phyloP scores from a whole-genome alignment of 2,797 vertebrate genomes.

The Varecia variegata region DNA sequence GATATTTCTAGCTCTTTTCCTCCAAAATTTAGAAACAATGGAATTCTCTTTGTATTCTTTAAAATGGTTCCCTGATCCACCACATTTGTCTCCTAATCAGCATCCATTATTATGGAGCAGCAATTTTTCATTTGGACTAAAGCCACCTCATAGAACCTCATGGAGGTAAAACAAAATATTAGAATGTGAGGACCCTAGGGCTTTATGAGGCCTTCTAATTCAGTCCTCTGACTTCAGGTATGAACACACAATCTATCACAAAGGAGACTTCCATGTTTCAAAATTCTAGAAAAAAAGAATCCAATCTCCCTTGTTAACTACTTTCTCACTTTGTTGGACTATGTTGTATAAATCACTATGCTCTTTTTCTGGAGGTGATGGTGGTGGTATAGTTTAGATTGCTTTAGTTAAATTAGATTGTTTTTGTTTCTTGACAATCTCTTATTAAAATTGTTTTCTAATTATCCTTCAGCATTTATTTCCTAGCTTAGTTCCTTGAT shows the following conservation, averaged over 20 bases:
- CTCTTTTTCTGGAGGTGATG: not conserved
- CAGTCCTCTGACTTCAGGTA: conserved; percentile 51
- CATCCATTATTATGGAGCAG: not conserved
- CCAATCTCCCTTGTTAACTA: not conserved
- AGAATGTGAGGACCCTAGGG: not conserved
- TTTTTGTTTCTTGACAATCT: not conserved
- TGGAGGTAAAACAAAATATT: not conserved
- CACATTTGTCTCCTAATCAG: not conserved
- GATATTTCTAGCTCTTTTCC: not conserved
- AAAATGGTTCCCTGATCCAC: not conserved
- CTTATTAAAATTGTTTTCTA: conserved; percentile 13
- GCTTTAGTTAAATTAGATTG: not conserved
- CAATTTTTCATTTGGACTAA: not conserved
- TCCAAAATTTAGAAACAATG: not conserved
- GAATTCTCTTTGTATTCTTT: not conserved
- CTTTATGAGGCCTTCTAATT: conserved; percentile 25
- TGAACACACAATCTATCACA: conserved; percentile 47
- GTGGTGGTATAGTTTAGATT: not conserved
- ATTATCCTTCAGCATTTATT: not conserved
- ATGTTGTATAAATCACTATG: not conserved
- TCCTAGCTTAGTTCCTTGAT: not conserved
- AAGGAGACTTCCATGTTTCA: not conserved
- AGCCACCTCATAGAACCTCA: not conserved
- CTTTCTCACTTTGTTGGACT: not conserved
- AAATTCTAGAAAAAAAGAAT: not conserved